A percentile compares a stretch with the other conserved stretches of the same genome.
Conservation (phyloP, 2,797 vertebrate genomes). For the Gephyroberyx darwinii region DNA sequence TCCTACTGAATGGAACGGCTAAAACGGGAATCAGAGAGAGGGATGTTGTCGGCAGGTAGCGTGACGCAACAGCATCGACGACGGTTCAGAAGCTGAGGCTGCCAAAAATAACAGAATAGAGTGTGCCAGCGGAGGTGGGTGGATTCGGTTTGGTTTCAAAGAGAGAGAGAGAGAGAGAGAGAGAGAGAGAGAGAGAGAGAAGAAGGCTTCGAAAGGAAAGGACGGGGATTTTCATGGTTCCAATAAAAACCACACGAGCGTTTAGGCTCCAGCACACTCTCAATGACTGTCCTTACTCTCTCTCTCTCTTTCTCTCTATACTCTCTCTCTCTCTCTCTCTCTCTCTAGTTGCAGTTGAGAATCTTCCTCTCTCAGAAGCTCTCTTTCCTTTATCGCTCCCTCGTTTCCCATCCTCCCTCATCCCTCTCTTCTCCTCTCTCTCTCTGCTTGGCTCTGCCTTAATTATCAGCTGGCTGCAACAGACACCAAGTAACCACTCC, state of each 20-base stretch:
- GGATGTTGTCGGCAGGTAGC: conserved; percentile 51
- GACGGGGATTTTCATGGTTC: conserved; percentile 23
- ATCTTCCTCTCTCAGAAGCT: conserved; percentile 32
- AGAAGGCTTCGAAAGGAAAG: not conserved
- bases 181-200: not conserved
- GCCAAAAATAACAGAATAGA: conserved; percentile 61
- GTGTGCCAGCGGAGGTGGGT: conserved; percentile 60
- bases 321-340: not conserved
- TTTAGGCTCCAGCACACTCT: conserved; percentile 9
- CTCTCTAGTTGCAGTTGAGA: too few species aligned
- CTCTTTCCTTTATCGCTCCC: conserved; percentile 46
- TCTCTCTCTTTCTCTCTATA: not conserved
- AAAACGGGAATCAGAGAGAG: conserved; percentile 17
- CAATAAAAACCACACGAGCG: conserved; percentile 20
- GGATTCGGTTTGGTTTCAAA: conserved; percentile 53
- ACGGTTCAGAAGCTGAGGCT: conserved; percentile 46
- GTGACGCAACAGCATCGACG: conserved; percentile 43
- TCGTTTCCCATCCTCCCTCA: conserved; percentile 47
- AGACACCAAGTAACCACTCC: conserved; percentile 49
- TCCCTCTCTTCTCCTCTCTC: conserved; percentile 49
- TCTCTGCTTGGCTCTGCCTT: conserved; percentile 49
- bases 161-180: conserved; percentile 15
- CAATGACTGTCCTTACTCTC: not conserved
- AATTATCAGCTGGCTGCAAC: conserved; percentile 64
- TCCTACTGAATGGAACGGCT: conserved; percentile 4